Percentiles rank a stretch among this genome's conserved stretches.
Conservation (phyloP, 2,797 vertebrate genomes). For the Esox masquinongy region DNA sequence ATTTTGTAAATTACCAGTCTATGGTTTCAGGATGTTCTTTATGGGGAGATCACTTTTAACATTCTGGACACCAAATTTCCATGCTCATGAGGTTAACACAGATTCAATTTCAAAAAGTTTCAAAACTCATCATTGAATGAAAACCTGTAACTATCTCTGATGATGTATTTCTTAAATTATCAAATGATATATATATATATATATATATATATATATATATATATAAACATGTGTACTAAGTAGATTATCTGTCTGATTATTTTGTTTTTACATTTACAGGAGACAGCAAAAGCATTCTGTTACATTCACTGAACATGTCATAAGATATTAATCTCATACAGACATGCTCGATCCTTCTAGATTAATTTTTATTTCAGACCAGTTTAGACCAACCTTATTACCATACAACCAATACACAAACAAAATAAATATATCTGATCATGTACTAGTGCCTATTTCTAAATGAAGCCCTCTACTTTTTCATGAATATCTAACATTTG, state of each 20-base stretch:
- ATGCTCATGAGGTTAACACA: not conserved
- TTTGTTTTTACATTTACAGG: not conserved
- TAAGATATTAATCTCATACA: not conserved
- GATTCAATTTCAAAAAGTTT: not conserved
- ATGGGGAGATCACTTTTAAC: not conserved
- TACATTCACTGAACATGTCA: not conserved
- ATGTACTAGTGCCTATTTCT: not conserved
- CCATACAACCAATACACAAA: not conserved
- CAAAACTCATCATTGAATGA: not conserved
- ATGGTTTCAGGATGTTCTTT: not conserved
- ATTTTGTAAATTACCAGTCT: too few species aligned
- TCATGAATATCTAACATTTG: not conserved
- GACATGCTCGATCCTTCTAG: not conserved
- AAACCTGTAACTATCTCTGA: not conserved
- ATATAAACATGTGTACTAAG: not conserved
- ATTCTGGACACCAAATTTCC: not conserved
- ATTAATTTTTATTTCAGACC: not conserved
- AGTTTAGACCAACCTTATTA: not conserved
- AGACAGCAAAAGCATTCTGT: not conserved
- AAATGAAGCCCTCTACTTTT: not conserved
- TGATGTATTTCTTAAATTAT: not conserved
- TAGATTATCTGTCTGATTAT: not conserved
- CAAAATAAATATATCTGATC: not conserved
- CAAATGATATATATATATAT: too few species aligned
- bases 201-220: too few species aligned